Evolutionary conservation across 2,113 vertebrate species (phyloP).

Genomic region (Mastomys natalensis): DNA sequence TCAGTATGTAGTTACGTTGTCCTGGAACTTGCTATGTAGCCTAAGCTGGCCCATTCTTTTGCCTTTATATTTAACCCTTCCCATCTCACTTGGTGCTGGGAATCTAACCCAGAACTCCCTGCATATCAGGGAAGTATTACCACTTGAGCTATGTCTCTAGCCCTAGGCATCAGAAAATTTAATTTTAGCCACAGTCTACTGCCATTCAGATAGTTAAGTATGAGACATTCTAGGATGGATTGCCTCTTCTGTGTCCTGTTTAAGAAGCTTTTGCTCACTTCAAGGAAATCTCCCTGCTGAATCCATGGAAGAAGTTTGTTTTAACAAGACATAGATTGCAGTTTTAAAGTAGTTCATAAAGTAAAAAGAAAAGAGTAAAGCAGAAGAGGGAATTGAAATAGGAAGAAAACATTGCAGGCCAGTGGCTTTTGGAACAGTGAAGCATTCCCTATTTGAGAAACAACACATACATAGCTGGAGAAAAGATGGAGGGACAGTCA

Average conservation of each 20-base stretch:
- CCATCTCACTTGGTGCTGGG: background rate
- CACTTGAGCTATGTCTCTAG: background rate
- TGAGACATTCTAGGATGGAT: conserved; percentile 84
- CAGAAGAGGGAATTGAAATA: conserved; percentile 86
- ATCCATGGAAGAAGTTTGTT: conserved; percentile 75
- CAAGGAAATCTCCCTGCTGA: conserved; percentile 93
- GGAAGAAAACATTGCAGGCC: conserved; percentile 93
- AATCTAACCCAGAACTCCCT: background rate
- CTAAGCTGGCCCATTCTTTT: too few relatives aligned
- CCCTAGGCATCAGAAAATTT: conserved; percentile 88
- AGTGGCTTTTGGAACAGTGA: conserved; percentile 93
- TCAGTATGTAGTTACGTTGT: background rate
- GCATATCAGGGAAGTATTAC: background rate
- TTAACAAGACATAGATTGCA: conserved; percentile 91
- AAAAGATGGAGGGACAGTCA: conserved; percentile 80
- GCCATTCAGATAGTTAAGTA: conserved; percentile 92
- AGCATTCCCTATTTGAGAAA: conserved; percentile 93
- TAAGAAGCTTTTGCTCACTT: conserved; percentile 73
- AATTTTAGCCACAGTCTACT: conserved; percentile 91
- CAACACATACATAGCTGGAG: conserved; percentile 88
- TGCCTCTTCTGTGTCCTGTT: conserved; percentile 64
- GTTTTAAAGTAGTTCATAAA: conserved; percentile 93
- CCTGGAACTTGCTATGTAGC: background rate
- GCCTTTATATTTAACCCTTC: background rate
- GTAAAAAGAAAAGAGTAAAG: conserved; percentile 88